These are phyloP conservation scores for Pavo muticus DNA, from an alignment of 2,113 vertebrate genomes.

Conservation along the genomic window DNA sequence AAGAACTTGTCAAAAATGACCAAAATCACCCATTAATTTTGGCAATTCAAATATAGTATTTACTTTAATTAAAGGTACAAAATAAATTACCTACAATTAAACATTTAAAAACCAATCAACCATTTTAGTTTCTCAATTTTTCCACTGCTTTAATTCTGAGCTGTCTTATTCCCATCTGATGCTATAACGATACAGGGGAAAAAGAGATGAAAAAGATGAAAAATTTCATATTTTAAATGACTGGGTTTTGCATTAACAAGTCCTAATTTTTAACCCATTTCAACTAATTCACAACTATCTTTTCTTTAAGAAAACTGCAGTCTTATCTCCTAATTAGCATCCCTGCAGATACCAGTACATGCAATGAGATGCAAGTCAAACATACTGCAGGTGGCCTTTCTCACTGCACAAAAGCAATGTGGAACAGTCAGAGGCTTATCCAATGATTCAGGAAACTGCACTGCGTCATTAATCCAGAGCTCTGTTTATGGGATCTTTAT, in stretches of 20 bases:
- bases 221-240: not conserved
- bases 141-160: not conserved
- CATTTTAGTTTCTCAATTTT: not conserved
- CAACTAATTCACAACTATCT: not conserved
- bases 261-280: not conserved
- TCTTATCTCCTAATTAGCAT: not conserved
- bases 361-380: not conserved
- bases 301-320: not conserved
- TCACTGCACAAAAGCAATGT: not conserved
- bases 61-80: not conserved
- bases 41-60: not conserved
- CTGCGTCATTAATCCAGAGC: not conserved
- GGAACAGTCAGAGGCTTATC: not conserved
- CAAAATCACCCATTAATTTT: not conserved
- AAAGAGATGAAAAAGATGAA: not conserved
- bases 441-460: not conserved
- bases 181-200: not conserved
- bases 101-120: not conserved
- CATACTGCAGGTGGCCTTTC: not conserved
- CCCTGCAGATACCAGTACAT: not conserved
- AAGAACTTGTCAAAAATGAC: not conserved
- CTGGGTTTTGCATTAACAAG: not conserved
- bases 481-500: not conserved
- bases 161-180: not conserved
- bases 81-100: not conserved